Evolutionary conservation across 2,888 invertebrate species (phyloP).

Genomic region (Drosophila pseudotalamancana): DNA sequence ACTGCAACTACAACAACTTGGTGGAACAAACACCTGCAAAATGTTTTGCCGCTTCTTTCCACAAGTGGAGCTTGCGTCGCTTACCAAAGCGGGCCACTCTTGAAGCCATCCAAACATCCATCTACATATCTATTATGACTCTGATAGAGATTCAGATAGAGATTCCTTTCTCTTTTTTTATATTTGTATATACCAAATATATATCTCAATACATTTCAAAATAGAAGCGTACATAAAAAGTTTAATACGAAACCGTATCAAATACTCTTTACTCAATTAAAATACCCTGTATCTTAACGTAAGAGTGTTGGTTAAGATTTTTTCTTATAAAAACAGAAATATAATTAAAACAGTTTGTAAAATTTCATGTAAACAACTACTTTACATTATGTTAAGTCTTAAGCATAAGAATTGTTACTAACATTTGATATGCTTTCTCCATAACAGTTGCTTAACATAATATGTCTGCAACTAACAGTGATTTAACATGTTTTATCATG

Average conservation of each 20-base stretch:
- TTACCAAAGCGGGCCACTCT: constrained; percentile 14
- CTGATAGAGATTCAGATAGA: constrained; percentile 3
- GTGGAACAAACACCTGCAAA: constrained; percentile 44
- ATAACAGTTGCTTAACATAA: too few relatives aligned
- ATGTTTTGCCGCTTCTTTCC: constrained; percentile 28
- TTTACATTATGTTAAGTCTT: too few relatives aligned
- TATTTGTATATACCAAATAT: constrained; percentile 10
- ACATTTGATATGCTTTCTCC: too few relatives aligned
- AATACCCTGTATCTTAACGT: constrained; percentile 9
- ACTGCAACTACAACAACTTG: constrained; percentile 20
- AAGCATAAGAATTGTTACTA: too few relatives aligned
- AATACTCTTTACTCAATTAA: not conserved
- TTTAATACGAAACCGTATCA: constrained; percentile 8
- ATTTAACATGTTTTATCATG: too few relatives aligned
- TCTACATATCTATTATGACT: constrained; percentile 48
- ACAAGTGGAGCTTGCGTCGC: constrained; percentile 13
- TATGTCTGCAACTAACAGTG: too few relatives aligned
- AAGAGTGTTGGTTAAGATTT: too few relatives aligned
- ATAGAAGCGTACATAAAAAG: constrained; percentile 1
- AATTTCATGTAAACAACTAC: too few relatives aligned
- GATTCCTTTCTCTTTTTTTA: constrained; percentile 57
- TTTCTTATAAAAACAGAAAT: too few relatives aligned
- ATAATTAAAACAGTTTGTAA: too few relatives aligned
- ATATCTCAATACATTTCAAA: constrained; percentile 25
- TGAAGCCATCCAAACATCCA: constrained; percentile 22